Evolutionary conservation across 1,140 invertebrate species (phyloP), one percentile per base, ranked within the genome.

Genomic region (Heliconius melpomene): DNA sequence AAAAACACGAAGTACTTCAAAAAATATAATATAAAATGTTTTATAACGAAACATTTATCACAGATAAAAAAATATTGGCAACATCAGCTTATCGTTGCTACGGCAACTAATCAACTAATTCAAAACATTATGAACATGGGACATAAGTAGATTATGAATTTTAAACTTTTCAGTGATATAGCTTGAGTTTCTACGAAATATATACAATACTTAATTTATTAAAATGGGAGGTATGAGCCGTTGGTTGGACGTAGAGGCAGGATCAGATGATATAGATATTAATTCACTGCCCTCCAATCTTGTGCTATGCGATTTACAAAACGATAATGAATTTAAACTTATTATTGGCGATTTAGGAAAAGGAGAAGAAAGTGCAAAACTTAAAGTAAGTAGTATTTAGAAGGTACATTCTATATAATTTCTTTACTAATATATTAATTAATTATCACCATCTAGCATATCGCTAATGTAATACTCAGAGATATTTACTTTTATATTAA

Each of bases 281-380:
- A 91, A 91, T 82, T 91, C 93, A 7, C 84, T 95, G 60, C 93
- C 91, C 0, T 89, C 88, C 7, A 94, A 95, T 84, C 70, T 95
- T n/a, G 83, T 85, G 36, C 85, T 94, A 32, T 84, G 90, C 11
- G 94, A 95, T 85, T 77, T 94, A 2, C 87, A 90, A 72, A 93
- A 92, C 77, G 94, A 95, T 87, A 94, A 93, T 78, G 94, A 95
- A 78, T 91, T 85, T 70, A 95, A 95, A 87, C 85, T 95, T 8
- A 54, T 95, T n/a, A 79, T 95, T 50, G 94, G 93, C 16, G 94
- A 95, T 79, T 85, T 95, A n/a, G 94, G 94, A 5, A 83, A 86
- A 77, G 85, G 84, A 2, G 89, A 90, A 16, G 89, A 93, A 76
- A 86, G 87, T 1, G 89, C 94, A 29, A 94, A 66, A 66, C 60